Evolutionary conservation across 2,113 vertebrate genomes (phyloP), one percentile per base, ranked within the genome.

Genomic region (Crypturellus undulatus): DNA sequence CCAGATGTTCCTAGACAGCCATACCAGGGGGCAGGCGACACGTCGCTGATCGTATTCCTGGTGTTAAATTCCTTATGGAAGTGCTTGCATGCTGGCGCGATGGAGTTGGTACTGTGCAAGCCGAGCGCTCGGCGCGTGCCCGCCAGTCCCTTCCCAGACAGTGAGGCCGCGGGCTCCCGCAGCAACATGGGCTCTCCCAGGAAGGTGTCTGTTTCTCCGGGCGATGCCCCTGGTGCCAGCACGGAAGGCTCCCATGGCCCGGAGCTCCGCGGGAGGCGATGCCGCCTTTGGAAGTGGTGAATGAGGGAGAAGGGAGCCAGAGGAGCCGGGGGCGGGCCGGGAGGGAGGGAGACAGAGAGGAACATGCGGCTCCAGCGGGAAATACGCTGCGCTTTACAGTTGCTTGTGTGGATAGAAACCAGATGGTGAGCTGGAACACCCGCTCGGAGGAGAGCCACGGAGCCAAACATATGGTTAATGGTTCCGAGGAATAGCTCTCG

Each of bases 381-480:
- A 95, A 96, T 98, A 96, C 96, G 97, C 94, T 96, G 87, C 96
- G 96, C 98, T 97, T 98, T 98, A 97, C 97, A 97, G 97, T 98
- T 97, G 97, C 97, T 97, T 97, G 90, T 97, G 96, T 97, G 98
- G 98, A 99, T 99, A 96, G 98, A 97, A 98, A 98, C 98, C 99
- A 99, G 99, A 99, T 99, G 98, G 98, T 97, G 92, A 64, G 90
- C 98, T 98, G 98, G 98, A 98, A 98, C 97, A 98, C 97, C 98
- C 97, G 94, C 97, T 98, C 96, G 95, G 98, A 98, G 94, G 98
- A 98, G 94, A 97, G 96, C 77, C 9, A 92, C 95, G 22, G 96
- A 98, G 97, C 97, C 98, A 98, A 98, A 98, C 98, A 99, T 98
- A 98, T 98, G 98, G 98, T 97, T 97, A 98, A 98, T 98, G 98